Evolutionary conservation across 1,140 invertebrate species (phyloP).

Genomic region (Geopemphigus sp.): DNA sequence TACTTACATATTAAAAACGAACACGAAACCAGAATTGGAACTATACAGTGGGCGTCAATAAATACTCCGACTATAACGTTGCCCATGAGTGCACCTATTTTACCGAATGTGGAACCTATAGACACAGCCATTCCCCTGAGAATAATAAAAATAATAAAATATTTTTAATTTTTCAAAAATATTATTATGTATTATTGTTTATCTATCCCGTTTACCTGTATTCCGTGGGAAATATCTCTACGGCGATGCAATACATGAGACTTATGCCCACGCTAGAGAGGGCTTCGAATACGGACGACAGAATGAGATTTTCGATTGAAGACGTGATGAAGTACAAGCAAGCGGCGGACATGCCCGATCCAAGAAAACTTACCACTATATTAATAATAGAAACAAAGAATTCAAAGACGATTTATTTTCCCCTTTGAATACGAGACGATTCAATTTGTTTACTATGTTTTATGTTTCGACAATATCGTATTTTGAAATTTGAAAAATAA

Average conservation of each 20-base stretch:
- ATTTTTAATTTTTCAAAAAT: too few species aligned
- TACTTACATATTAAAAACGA: constrained; percentile 26
- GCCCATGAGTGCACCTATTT: constrained; percentile 35
- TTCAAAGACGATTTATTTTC: too few species aligned
- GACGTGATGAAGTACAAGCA: constrained; percentile 29
- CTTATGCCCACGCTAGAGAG: constrained; percentile 30
- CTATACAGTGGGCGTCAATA: constrained; percentile 8
- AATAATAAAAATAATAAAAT: neutral
- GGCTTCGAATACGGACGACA: constrained; percentile 11
- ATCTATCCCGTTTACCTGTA: neutral
- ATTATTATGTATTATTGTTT: neutral
- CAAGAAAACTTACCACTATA: constrained; percentile 21
- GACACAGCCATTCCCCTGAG: constrained; percentile 29
- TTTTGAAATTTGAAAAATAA: too few species aligned
- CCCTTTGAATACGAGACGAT: too few species aligned
- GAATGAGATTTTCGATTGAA: constrained; percentile 1
- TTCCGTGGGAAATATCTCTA: constrained; percentile 29
- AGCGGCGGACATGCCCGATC: constrained; percentile 14
- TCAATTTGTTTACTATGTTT: too few species aligned
- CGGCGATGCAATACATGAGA: constrained; percentile 37
- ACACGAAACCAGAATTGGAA: constrained; percentile 29
- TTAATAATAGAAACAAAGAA: neutral
- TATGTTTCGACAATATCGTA: too few species aligned
- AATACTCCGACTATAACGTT: constrained; percentile 22
- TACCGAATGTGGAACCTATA: constrained; percentile 22